A percentile compares a stretch with the other conserved stretches of the same genome.
These are phyloP conservation scores for Hydrocynus forskahlii DNA, from an alignment of 2,797 vertebrate species.

Conservation along the genomic window DNA sequence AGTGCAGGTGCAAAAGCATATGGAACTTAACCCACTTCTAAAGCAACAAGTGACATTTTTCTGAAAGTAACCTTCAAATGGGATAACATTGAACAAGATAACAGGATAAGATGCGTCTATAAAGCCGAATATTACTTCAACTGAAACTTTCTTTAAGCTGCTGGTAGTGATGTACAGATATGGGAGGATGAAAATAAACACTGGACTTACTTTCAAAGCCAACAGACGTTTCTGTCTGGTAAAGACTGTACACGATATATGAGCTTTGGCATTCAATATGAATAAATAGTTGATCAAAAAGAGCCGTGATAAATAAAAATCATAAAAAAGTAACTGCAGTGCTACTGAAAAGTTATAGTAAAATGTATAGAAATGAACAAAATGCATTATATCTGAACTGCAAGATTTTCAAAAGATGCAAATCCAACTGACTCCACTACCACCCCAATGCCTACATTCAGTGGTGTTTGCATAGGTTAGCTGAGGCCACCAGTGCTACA, in stretches of 20 bases:
- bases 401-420: conserved; percentile 24
- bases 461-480: conserved; percentile 61
- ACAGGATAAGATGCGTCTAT: neutral
- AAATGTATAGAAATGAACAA: conserved; percentile 42
- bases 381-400: conserved; percentile 18
- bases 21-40: neutral
- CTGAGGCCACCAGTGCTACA: conserved; percentile 48
- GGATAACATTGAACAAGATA: neutral
- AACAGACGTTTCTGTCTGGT: conserved; percentile 41
- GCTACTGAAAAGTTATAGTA: conserved; percentile 46
- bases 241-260: conserved; percentile 56
- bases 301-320: conserved; percentile 34
- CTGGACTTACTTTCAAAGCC: conserved; percentile 12
- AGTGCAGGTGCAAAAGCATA: neutral
- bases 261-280: conserved; percentile 68
- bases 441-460: conserved; percentile 33
- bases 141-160: neutral
- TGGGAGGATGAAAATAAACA: conserved; percentile 23
- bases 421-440: neutral
- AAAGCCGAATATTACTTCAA: neutral
- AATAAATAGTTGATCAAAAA: conserved; percentile 65
- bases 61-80: neutral
- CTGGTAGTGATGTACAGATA: conserved; percentile 24
- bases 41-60: neutral
- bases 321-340: conserved; percentile 35